Conservation (phyloP, 2,888 invertebrate genomes). For the Xylophagus ater region DNA sequence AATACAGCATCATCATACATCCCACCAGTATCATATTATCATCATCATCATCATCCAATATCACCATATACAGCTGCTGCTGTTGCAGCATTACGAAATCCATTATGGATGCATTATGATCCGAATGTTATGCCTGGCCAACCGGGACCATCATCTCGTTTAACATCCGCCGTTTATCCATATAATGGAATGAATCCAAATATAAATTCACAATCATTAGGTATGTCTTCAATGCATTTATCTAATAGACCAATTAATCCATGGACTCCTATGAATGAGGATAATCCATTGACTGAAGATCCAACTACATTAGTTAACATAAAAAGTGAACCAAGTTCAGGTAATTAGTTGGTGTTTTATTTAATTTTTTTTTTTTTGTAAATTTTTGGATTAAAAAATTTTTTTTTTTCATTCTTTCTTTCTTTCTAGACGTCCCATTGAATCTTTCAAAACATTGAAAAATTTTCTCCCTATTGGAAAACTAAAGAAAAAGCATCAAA, state of each 20-base stretch:
- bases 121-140: slow-evolving; percentile 30
- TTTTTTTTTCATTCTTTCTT: slow-evolving; percentile 18
- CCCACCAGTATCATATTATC: slow-evolving; percentile 33
- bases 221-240: slow-evolving; percentile 20
- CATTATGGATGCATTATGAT: slow-evolving; percentile 44
- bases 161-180: slow-evolving; percentile 36
- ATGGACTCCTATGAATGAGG: slow-evolving; percentile 11
- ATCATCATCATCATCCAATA: slow-evolving; percentile 27
- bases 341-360: slow-evolving; percentile 22
- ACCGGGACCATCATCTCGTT: slow-evolving; percentile 31
- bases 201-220: slow-evolving; percentile 19
- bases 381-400: background rate
- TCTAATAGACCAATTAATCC: slow-evolving; percentile 11
- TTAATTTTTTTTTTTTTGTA: background rate
- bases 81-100: slow-evolving; percentile 41
- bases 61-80: slow-evolving; percentile 29
- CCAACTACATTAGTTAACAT: slow-evolving; percentile 35
- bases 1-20: slow-evolving; percentile 34
- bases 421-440: slow-evolving; percentile 72
- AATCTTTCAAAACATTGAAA: slow-evolving; percentile 74
- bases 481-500: background rate
- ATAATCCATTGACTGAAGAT: slow-evolving; percentile 16
- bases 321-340: slow-evolving; percentile 41
- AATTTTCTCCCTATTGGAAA: too few relatives aligned
- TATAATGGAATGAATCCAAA: slow-evolving; percentile 15